Base-by-base conservation (phyloP, 2,888 invertebrate genomes). In the Phengaris arion region DNA sequence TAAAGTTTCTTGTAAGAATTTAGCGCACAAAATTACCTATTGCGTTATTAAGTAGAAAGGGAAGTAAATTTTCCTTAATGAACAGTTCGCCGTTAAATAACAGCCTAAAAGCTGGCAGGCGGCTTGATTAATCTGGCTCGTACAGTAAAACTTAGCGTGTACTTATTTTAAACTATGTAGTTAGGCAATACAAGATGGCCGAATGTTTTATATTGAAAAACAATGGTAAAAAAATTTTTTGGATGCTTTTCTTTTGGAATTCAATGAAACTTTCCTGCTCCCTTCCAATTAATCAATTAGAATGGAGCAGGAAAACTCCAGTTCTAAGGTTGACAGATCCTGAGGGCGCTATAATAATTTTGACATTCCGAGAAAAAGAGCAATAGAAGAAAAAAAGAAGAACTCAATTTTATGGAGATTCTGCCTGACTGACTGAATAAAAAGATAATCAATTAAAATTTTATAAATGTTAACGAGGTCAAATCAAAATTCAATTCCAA, bases 31-130 rank as follows among this genome's bases (percentile, higher is more conserved):
- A 64, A 12, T 64, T 64, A 64, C 64, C 64, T 64, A 45, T 64
- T 45, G 64, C 64, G 35, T 64, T 64, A 64, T 64, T 45, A 64
- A 64, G 64, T 45, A 45, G 64, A 64, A 64, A 64, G 35, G 35
- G 35, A 64, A 45, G 64, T 64, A 64, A 64, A 64, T 64, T 64
- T 64, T 64, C 64, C 64, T 45, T 64, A 64, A 64, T 64, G 64
- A 64, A 64, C 64, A 64, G 64, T 64, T 35, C 64, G 64, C 64
- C 64, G 64, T 64, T 64, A 64, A 64, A 64, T 64, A 45, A 64
- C 64, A 64, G 64, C 64, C 64, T 64, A 64, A 45, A 64, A 64
- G 64, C 64, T 45, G 64, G 64, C 64, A 64, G 64, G 12, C 12
- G 12, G 6, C 64, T 64, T 45, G 64, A 64, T 64, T 64, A 64